phyloP scores from a whole-genome alignment of 2,888 invertebrate genomes.

The Agriotes lineatus region DNA sequence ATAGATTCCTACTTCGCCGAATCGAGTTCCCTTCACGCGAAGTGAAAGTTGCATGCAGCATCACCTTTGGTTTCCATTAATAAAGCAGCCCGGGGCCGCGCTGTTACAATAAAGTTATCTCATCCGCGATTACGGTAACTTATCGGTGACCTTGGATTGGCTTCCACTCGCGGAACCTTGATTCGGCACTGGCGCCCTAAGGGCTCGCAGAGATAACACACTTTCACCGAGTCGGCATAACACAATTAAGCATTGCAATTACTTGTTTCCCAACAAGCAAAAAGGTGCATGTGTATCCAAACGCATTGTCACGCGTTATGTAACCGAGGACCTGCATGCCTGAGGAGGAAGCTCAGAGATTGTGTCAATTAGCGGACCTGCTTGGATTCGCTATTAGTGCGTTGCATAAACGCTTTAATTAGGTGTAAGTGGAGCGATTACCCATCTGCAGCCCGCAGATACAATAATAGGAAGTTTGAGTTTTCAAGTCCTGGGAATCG shows the following conservation, averaged over 20 bases:
- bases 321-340: neutral
- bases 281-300: conserved; percentile 22
- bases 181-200: neutral
- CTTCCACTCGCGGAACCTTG: conserved; percentile 21
- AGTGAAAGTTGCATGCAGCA: conserved; percentile 38
- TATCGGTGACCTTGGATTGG: conserved; percentile 7
- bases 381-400: conserved; percentile 8
- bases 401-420: conserved; percentile 10
- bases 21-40: conserved; percentile 29
- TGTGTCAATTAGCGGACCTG: conserved; percentile 6
- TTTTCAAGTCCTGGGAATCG: too few relatives aligned
- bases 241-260: conserved; percentile 34
- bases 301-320: conserved; percentile 17
- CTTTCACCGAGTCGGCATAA: conserved; percentile 33
- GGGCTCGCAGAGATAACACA: conserved; percentile 26
- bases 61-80: conserved; percentile 28
- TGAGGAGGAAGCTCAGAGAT: conserved; percentile 4
- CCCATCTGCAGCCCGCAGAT: neutral
- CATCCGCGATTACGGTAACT: neutral
- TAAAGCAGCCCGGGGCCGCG: too few relatives aligned
- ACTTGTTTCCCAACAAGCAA: conserved; percentile 32
- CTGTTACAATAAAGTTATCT: conserved; percentile 28
- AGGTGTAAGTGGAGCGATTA: neutral
- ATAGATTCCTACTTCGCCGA: conserved; percentile 3
- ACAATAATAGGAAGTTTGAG: neutral